These are phyloP conservation scores for Oasisia sp. DNA, from an alignment of 2,888 invertebrate species.

Conservation along the genomic window DNA sequence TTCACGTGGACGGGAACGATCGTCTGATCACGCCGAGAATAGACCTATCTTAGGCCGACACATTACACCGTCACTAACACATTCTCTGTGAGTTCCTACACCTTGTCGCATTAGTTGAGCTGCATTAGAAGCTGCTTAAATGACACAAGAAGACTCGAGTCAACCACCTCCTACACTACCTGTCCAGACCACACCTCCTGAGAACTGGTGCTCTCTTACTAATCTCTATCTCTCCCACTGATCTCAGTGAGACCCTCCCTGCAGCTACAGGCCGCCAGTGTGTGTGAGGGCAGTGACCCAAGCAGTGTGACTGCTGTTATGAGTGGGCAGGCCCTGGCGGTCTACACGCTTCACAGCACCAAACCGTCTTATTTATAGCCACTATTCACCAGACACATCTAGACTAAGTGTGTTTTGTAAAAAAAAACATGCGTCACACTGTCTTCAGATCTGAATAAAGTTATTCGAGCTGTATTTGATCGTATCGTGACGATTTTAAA, in stretches of 20 bases:
- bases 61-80: too few relatives aligned
- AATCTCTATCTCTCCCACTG: background rate
- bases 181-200: background rate
- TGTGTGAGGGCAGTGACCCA: background rate
- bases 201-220: background rate
- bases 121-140: too few relatives aligned
- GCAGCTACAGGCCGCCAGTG: background rate
- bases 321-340: too few relatives aligned
- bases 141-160: background rate
- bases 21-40: background rate
- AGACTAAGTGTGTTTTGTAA: background rate
- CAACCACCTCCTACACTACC: background rate
- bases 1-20: background rate
- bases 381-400: background rate
- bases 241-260: background rate
- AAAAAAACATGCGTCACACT: background rate
- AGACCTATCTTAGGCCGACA: background rate
- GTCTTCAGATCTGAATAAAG: background rate
- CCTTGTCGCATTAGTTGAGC: too few relatives aligned
- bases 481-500: too few relatives aligned
- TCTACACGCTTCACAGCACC: background rate
- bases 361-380: background rate
- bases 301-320: background rate
- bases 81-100: too few relatives aligned
- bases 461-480: too few relatives aligned